These are phyloP conservation scores for Zosterops pallidus DNA, from an alignment of 2,113 vertebrate genomes.

Conservation along the genomic window DNA sequence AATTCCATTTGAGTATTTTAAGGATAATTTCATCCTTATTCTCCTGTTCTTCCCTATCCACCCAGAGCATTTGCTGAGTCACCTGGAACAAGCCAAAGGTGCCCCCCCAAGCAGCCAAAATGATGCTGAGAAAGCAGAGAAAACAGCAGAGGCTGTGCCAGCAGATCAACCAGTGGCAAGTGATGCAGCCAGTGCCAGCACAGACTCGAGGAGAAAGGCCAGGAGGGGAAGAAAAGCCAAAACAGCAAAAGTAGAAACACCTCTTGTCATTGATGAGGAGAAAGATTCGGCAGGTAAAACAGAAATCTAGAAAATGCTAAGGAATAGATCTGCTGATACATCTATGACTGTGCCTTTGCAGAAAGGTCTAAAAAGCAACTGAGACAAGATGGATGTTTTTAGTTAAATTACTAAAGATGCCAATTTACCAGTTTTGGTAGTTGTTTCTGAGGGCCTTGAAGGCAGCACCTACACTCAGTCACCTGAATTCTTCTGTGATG, in stretches of 20 bases:
- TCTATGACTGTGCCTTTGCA: not conserved
- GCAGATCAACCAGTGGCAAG: not conserved
- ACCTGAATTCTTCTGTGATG: not conserved
- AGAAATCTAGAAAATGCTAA: not conserved
- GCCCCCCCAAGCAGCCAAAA: conserved; percentile 27
- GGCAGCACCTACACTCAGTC: not conserved
- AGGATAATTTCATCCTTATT: not conserved
- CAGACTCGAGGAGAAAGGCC: conserved; percentile 77
- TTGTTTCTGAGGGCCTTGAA: not conserved
- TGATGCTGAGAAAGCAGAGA: conserved; percentile 56
- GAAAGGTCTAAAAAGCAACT: not conserved
- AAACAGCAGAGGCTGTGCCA: conserved; percentile 31
- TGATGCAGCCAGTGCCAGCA: not conserved
- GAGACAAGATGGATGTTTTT: not conserved
- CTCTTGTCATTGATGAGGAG: conserved; percentile 55
- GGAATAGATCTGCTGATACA: rapidly evolving
- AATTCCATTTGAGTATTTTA: not conserved
- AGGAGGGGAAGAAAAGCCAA: conserved; percentile 83
- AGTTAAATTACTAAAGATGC: not conserved
- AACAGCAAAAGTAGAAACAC: conserved; percentile 69
- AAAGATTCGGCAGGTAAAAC: conserved; percentile 78
- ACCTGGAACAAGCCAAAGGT: conserved; percentile 77
- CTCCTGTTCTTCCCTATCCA: not conserved
- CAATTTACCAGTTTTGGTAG: not conserved
- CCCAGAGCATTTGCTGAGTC: conserved; percentile 81